Base-by-base conservation (phyloP, 2,797 vertebrate species). In the Hipposideros larvatus region DNA sequence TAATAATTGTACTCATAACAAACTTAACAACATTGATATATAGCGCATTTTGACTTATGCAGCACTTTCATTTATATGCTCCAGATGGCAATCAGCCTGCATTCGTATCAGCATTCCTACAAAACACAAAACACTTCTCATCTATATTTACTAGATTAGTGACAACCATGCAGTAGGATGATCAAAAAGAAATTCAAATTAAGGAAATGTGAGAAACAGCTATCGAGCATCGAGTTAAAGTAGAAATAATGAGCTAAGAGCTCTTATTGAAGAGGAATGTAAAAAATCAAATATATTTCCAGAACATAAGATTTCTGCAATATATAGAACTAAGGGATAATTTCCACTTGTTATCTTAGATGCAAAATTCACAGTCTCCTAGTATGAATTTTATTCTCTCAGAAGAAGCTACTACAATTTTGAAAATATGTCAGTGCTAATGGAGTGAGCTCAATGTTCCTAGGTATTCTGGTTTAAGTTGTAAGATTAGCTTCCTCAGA, bases 381-480 rank as follows among this genome's bases (percentile, higher is more conserved):
- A 5, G 2, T 51, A 48, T 21, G 87, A 90, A 68, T 78, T 85
- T 55, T 78, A 80, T 65, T 88, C 55, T 95, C 71, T 59, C 85
- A 78, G 24, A 78, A 57, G 85, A 95, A 92, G 6, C 18, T 59
- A 51, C 18, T 59, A 51, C 70, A 77, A 24, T 80, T 93, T 87
- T 85, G 77, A 90, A 97, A 95, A 75, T 77, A 65, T 82, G 61
- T 93, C 95, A 87, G 78, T 51, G 63, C 28, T 77, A 92, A 88
- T 61, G 55, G 48, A 92, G 16, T 77, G 34, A 95, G 22, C 2
- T 48, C 68, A 87, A 5, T 70, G 63, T n/a, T 90, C 18, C 9
- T 51, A 59, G 43, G 66, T 78, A 92, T 92, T 92, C 66, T 82
- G 71, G 89, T 68, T 53, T 91, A 68, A 90, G 21, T 63, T 26